Base-by-base conservation (phyloP, 2,888 invertebrate genomes). In the Ophion obscuratus region DNA sequence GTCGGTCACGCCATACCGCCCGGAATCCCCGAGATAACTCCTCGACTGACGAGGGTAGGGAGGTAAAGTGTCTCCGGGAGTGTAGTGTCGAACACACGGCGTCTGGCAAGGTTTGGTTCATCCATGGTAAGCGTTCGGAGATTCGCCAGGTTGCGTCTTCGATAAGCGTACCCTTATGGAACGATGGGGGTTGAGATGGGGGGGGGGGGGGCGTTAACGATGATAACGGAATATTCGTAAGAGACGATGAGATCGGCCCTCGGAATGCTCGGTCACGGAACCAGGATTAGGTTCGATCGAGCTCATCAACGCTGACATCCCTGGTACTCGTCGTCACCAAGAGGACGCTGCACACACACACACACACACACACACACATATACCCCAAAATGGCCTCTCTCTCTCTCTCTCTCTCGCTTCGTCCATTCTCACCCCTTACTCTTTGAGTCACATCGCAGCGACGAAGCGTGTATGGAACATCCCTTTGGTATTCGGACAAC, bases 221-320 rank as follows among this genome's bases (percentile, higher is more conserved):
- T 91, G 89, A 92, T 92, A 91, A 92, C 90, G 90, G 87, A 74
- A 87, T 87, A 90, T 81, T 88, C 89, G 88, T 91, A 89, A 91
- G 90, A 89, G 90, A 86, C 90, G 90, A 53, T 53, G 53, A 17
- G 53, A 92, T 90, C 90, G 89, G 88, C 87, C 88, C 91, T 91
- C 91, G 89, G 90, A 87, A 92, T 92, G 91, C 91, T 89, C 85
- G 87, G 89, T 91, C 92, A 92, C 92, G 92, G 90, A 89, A 88
- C 87, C 87, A 81, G 92, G 91, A 91, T 92, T 92, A 92, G 89
- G 89, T 90, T 89, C 89, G 81, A 88, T 86, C 87, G 88, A 86
- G 79, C 67, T 81, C 88, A 80, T 76, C 88, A 80, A 85, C 74
- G 84, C 86, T 90, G 88, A 88, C 88, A 86, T 84, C 81, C 85